phyloP scores from a whole-genome alignment of 2,888 invertebrate genomes.

The Digitonthophagus gazella region DNA sequence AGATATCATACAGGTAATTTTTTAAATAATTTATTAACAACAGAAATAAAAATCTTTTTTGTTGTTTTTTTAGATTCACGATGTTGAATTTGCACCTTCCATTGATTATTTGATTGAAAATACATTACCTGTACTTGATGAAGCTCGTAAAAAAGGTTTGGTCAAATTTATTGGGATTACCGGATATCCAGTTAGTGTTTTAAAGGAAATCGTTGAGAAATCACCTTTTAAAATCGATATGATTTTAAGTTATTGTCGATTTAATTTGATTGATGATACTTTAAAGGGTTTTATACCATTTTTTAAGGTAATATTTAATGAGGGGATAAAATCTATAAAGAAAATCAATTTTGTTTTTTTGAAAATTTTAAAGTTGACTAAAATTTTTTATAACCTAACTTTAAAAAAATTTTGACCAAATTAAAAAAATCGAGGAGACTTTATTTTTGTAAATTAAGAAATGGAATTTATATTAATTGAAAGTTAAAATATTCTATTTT shows the following conservation, averaged over 20 bases:
- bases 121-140: conserved; percentile 79
- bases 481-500: no score
- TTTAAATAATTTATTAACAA: background rate
- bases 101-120: conserved; percentile 76
- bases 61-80: conserved; percentile 75
- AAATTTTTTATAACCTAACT: no score
- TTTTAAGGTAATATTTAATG: conserved; percentile 64
- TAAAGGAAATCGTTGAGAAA: conserved; percentile 72
- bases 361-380: no score
- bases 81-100: conserved; percentile 81
- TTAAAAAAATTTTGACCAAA: no score
- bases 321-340: background rate
- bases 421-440: no score
- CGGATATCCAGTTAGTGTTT: conserved; percentile 75
- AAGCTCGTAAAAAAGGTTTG: conserved; percentile 69
- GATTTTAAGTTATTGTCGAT: conserved; percentile 75
- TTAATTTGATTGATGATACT: conserved; percentile 76
- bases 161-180: conserved; percentile 83
- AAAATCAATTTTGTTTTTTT: background rate
- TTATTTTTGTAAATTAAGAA: no score
- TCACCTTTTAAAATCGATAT: conserved; percentile 61
- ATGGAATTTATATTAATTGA: no score
- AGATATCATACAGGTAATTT: conserved; percentile 80
- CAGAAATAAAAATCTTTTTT: conserved; percentile 15
- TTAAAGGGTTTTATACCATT: conserved; percentile 70